These are phyloP conservation scores for Tipula helvola DNA, from an alignment of 2,888 invertebrate species.

Conservation along the genomic window DNA sequence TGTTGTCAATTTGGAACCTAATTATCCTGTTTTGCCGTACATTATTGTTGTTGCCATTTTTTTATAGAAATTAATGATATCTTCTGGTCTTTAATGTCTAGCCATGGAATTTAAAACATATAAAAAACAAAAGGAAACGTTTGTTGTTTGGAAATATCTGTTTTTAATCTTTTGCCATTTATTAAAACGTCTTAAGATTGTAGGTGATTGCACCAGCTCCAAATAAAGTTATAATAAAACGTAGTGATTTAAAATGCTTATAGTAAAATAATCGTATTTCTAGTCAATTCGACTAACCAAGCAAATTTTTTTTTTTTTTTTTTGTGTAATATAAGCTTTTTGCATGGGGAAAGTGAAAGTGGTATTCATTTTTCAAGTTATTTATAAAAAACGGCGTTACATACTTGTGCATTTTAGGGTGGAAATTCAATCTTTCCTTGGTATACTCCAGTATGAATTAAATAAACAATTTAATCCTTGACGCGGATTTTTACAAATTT, in stretches of 20 bases:
- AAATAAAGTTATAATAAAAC: background rate
- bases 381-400: too few relatives aligned
- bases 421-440: background rate
- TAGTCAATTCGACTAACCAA: too few relatives aligned
- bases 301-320: too few relatives aligned
- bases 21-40: background rate
- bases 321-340: too few relatives aligned
- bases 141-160: background rate
- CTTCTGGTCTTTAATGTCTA: background rate
- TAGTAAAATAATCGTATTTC: too few relatives aligned
- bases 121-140: background rate
- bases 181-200: background rate
- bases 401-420: background rate
- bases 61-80: background rate
- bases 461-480: background rate
- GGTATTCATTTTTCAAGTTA: background rate
- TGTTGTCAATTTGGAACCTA: background rate
- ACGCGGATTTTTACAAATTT: background rate
- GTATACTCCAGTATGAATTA: background rate
- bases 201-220: background rate
- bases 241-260: too few relatives aligned
- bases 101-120: background rate
- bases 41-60: background rate
- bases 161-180: background rate
- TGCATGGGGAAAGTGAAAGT: background rate